Base-by-base conservation (phyloP, 2,797 vertebrate species). In the Poeciliopsis presidionis region DNA sequence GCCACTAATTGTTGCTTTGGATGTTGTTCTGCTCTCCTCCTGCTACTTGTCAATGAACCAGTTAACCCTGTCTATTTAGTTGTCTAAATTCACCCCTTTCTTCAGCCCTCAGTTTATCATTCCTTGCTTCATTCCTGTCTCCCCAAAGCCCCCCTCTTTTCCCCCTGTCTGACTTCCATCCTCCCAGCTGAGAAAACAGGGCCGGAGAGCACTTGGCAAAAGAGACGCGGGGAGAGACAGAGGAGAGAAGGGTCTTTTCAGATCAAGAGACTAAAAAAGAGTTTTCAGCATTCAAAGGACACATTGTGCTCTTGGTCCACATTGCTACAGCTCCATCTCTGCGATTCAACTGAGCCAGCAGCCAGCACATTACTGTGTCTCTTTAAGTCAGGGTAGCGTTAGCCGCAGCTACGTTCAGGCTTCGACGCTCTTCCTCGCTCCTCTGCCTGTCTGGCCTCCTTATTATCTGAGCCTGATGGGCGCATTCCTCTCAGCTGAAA, bases 151-250 rank as follows among this genome's bases (percentile, higher is more conserved):
- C 74, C 78, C 84, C 61, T 71, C 43, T 76, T 74, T 49, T 80
- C 57, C 79, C 78, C 75, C 80, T 81, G 89, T 94, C 91, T 93
- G 90, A 91, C 89, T 92, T 93, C 89, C 84, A 91, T 91, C 85
- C 88, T 90, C 89, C 89, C 95, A 95, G 94, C 93, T 96, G 94
- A 91, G 87, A 94, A 94, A 95, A 95, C 93, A 93, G 86, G 87
- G 72, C 73, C 76, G 13, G 61, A 83, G 82, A 84, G 73, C 76
- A 88, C 86, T 92, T 95, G 94, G 94, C 94, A 93, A 84, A 86
- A 55, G 74, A 90, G 92, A 89, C 84, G 86, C 86, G 70, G 84
- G 71, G 33, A 78, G 82, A 81, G 74, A 36, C 65, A 74, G n/a
- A 72, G 79, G 47, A 90, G 87, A 89, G 85, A 90, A 82, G 72